These are phyloP conservation scores for Daphoenositta chrysoptera DNA, from an alignment of 2,113 vertebrate species.

Conservation along the genomic window DNA sequence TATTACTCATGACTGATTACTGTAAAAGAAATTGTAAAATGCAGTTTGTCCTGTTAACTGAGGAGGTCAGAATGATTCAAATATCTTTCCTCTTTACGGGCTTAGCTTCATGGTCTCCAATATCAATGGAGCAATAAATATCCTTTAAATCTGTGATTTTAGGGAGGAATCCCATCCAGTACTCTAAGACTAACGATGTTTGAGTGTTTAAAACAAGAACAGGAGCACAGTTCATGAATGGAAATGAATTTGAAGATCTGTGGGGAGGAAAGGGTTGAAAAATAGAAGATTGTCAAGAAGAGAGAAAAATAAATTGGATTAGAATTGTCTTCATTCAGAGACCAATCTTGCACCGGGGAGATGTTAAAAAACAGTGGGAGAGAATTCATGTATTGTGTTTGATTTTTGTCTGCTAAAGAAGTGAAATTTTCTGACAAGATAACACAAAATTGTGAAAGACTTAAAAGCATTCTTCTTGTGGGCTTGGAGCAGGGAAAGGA, in stretches of 20 bases:
- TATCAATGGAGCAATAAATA: neutral
- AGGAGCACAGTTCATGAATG: neutral
- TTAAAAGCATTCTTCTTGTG: neutral
- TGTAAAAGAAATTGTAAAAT: neutral
- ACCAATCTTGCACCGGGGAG: neutral
- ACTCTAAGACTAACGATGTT: neutral
- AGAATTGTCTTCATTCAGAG: neutral
- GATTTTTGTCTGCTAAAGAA: neutral
- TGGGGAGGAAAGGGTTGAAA: neutral
- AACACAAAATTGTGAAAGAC: neutral
- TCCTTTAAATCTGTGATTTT: neutral
- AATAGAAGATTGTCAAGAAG: neutral
- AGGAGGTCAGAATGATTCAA: neutral
- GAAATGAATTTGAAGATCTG: neutral
- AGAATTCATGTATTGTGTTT: neutral
- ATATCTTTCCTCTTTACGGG: neutral
- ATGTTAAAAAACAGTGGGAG: neutral
- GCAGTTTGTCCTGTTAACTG: neutral
- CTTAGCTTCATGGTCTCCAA: neutral
- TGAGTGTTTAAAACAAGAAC: neutral
- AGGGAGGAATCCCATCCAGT: neutral
- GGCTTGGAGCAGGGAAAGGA: neutral
- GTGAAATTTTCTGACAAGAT: neutral
- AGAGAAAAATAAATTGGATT: neutral
- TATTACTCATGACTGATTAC: neutral